Conservation (phyloP, 2,113 vertebrate genomes). For the Ploceus nigricollis region DNA sequence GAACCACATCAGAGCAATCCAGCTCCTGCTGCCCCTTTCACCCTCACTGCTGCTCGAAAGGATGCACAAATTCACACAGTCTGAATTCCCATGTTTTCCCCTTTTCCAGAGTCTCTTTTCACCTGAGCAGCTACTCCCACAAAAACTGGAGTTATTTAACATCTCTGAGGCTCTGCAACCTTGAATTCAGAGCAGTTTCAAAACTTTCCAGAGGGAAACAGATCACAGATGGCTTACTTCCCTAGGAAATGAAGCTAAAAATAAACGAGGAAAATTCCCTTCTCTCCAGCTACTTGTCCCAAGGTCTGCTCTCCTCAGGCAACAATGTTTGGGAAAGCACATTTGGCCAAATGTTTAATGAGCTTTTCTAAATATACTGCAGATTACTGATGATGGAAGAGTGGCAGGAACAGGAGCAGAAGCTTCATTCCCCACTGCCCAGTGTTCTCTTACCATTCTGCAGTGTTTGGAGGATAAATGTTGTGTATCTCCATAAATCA, state of each 20-base stretch:
- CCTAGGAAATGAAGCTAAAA: slow-evolving; percentile 33
- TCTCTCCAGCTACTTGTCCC: background rate
- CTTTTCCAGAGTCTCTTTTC: background rate
- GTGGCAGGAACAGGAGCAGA: background rate
- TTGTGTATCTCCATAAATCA: background rate
- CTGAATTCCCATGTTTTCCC: background rate
- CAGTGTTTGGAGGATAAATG: background rate
- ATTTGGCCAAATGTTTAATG: background rate
- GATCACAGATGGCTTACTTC: background rate
- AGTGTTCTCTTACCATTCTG: background rate
- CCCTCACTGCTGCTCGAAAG: background rate
- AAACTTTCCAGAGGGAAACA: background rate
- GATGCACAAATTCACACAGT: background rate
- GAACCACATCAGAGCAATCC: background rate
- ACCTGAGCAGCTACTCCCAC: background rate
- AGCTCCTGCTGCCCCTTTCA: background rate
- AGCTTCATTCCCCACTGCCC: background rate
- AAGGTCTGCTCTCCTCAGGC: background rate
- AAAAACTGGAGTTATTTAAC: background rate
- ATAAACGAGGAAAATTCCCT: background rate
- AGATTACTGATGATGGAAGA: background rate
- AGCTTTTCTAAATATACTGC: background rate
- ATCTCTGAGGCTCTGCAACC: background rate
- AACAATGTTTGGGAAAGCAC: background rate
- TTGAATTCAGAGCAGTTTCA: background rate